These are phyloP conservation scores for Diorhabda elongata DNA, from an alignment of 1,140 invertebrate genomes.

Conservation along the genomic window DNA sequence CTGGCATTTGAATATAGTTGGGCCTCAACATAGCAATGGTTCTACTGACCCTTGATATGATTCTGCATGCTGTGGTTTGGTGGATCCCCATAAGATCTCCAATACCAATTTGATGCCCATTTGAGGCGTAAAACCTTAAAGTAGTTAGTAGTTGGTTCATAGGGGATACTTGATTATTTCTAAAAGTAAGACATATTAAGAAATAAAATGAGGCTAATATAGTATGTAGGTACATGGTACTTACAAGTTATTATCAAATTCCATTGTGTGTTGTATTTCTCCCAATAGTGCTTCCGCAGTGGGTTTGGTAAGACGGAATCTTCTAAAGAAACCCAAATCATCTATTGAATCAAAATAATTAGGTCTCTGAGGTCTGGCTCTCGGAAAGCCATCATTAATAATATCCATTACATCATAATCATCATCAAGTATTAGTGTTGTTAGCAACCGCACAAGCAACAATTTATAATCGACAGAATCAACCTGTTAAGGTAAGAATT, in stretches of 20 bases:
- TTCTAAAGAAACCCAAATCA: constrained; percentile 16
- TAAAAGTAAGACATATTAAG: background rate
- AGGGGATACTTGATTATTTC: background rate
- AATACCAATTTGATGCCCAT: background rate
- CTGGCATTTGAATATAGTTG: no score
- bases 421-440: constrained; percentile 16
- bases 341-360: constrained; percentile 19
- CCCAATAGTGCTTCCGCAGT: no score
- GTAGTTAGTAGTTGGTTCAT: background rate
- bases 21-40: no score
- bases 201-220: no score
- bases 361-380: background rate
- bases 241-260: no score
- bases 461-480: no score
- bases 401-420: constrained; percentile 17
- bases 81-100: background rate
- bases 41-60: background rate
- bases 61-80: background rate
- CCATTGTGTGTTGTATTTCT: no score
- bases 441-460: no score
- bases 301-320: background rate
- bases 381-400: constrained; percentile 21
- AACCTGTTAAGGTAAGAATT: no score
- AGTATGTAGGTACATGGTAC: no score
- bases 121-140: background rate